Conservation (phyloP, 2,113 vertebrate genomes). For the Nematolebias whitei region DNA sequence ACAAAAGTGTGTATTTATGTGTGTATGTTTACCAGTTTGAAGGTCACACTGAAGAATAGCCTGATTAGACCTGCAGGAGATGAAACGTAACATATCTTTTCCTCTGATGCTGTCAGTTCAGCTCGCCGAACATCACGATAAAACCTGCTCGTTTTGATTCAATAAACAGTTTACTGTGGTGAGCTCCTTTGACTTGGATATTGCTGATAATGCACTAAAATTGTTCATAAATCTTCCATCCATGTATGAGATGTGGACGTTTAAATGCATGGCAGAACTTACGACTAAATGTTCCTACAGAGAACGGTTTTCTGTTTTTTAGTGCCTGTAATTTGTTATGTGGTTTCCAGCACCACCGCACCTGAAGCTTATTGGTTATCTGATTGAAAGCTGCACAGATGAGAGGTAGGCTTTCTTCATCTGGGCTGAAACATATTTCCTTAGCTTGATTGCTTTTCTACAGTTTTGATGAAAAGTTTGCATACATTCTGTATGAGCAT, state of each 20-base stretch:
- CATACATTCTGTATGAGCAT: too few species aligned
- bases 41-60: constrained; percentile 48
- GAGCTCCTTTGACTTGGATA: constrained; percentile 48
- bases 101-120: constrained; percentile 28
- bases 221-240: constrained; percentile 56
- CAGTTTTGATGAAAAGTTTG: too few species aligned
- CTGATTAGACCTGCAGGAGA: constrained; percentile 51
- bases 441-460: constrained; percentile 14
- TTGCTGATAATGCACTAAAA: constrained; percentile 58
- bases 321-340: constrained; percentile 26
- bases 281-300: constrained; percentile 45
- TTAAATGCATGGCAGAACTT: constrained; percentile 61
- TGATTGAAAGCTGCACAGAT: constrained; percentile 39
- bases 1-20: neutral
- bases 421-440: constrained; percentile 5
- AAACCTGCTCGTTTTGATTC: constrained; percentile 59
- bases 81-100: constrained; percentile 32
- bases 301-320: constrained; percentile 42
- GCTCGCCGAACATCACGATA: constrained; percentile 32
- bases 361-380: constrained; percentile 32
- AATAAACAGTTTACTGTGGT: constrained; percentile 61
- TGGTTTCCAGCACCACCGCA: constrained; percentile 29
- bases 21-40: constrained; percentile 33
- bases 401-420: constrained; percentile 7
- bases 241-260: constrained; percentile 55